phyloP scores from a whole-genome alignment of 2,113 vertebrate genomes.

The Zapornia atra region DNA sequence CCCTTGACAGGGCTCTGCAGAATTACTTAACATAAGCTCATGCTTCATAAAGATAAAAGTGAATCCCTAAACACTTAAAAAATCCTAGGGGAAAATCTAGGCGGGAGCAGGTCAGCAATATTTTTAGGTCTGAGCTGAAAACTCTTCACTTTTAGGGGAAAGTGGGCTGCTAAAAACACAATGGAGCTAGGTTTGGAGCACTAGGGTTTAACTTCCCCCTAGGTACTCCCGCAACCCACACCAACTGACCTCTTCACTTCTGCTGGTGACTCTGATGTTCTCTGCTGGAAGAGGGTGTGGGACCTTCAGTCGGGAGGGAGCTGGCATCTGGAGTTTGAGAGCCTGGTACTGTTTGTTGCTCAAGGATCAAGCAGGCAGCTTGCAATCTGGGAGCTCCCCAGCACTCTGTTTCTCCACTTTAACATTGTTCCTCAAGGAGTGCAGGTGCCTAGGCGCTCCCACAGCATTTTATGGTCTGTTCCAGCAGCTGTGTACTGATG shows the following conservation, averaged over 20 bases:
- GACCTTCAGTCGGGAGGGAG: neutral
- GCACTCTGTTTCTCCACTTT: neutral
- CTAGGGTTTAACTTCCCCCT: neutral
- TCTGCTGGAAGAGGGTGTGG: neutral
- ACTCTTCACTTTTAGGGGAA: neutral
- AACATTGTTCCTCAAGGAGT: accelerated
- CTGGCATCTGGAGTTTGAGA: neutral
- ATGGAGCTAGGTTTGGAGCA: neutral
- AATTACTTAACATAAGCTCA: neutral
- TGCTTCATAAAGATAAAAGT: neutral
- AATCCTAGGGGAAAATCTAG: neutral
- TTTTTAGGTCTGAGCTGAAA: neutral
- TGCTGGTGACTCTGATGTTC: neutral
- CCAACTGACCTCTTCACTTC: neutral
- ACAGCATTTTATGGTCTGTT: neutral
- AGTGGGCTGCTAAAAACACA: neutral
- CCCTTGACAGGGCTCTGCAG: neutral
- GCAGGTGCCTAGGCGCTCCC: neutral
- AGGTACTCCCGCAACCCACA: neutral
- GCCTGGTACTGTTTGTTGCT: neutral
- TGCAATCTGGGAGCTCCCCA: neutral
- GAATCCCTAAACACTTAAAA: neutral
- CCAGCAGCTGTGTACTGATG: neutral
- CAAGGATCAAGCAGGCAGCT: neutral
- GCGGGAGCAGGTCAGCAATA: neutral